Evolutionary conservation across 2,888 invertebrate species (phyloP), one percentile per base, ranked within the genome.

Genomic region (Tetragnatha montana): DNA sequence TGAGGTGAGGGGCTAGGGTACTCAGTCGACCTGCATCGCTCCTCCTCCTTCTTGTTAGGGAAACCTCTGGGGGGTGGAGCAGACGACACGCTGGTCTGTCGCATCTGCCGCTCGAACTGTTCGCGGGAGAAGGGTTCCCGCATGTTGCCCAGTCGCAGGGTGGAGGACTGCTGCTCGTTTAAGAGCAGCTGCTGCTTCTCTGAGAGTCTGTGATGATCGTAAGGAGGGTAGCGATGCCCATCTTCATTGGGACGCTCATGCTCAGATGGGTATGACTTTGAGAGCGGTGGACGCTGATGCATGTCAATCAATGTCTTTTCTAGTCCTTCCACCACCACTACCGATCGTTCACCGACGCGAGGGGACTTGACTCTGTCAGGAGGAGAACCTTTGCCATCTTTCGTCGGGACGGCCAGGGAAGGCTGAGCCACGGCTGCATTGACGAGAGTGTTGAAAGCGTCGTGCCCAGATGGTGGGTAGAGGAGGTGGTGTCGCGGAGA

Each of bases 391-490:
- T 88, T 91, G 6, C 87, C 90, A 74, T 91, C 88, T 82, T 87
- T 90, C 35, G 35, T 35, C 12, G 91, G 91, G 10, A 91, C 90
- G 73, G 85, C 90, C 47, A 92, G 60, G 93, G 97, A 96, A 0
- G 97, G 97, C 92, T 98, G 98, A 92, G 97, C 96, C 0, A 97
- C 97, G n/a, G 98, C 98, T 17, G 97, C 97, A 93, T 98, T 97
- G 10, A 98, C 98, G 84, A 98, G 94, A 81, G 97, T 97, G 60
- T 96, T 96, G 93, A 98, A 95, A 0, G 97, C 97, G 93, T 98
- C 98, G 93, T 97, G 96, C 21, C 96, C 91, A 50, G 91, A 91
- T 69, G 91, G 90, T 70, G 91, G 86, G 76, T 91, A 91, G 81
- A 79, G 87, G 91, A 76, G 91, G 85, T 88, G 92, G 91, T 90